Evolutionary conservation across 2,888 invertebrate genomes (phyloP).

Genomic region (Limulus polyphemus): DNA sequence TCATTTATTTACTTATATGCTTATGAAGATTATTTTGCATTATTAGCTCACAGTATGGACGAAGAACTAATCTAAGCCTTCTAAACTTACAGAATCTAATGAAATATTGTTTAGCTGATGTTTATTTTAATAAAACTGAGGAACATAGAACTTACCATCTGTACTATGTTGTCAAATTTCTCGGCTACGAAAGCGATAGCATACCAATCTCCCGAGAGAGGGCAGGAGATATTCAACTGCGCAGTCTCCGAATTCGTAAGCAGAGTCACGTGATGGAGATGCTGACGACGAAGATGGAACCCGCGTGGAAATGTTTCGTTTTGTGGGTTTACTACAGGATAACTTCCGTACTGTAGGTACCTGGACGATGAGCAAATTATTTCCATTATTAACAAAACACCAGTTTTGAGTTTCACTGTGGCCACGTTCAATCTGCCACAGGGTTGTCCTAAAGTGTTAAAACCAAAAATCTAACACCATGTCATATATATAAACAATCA

Average conservation of each 20-base stretch:
- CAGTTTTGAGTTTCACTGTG: too few relatives aligned
- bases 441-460: too few relatives aligned
- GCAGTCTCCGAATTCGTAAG: conserved; percentile 30
- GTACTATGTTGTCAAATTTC: conserved; percentile 28
- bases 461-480: too few relatives aligned
- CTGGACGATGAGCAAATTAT: conserved; percentile 32
- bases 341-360: conserved; percentile 64
- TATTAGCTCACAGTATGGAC: too few relatives aligned
- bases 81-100: too few relatives aligned
- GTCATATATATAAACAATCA: too few relatives aligned
- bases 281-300: conserved; percentile 32
- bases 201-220: conserved; percentile 37
- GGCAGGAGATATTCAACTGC: conserved; percentile 29
- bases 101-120: too few relatives aligned
- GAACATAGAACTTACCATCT: conserved; percentile 24
- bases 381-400: not conserved
- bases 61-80: too few relatives aligned
- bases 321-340: conserved; percentile 69
- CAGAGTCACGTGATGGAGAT: conserved; percentile 30
- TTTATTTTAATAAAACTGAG: not conserved
- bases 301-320: conserved; percentile 60
- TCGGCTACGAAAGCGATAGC: conserved; percentile 43
- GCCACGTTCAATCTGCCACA: too few relatives aligned
- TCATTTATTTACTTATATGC: too few relatives aligned
- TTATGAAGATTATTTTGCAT: too few relatives aligned